phyloP scores from a whole-genome alignment of 2,888 invertebrate genomes.

The Torymus aiolomorphi region DNA sequence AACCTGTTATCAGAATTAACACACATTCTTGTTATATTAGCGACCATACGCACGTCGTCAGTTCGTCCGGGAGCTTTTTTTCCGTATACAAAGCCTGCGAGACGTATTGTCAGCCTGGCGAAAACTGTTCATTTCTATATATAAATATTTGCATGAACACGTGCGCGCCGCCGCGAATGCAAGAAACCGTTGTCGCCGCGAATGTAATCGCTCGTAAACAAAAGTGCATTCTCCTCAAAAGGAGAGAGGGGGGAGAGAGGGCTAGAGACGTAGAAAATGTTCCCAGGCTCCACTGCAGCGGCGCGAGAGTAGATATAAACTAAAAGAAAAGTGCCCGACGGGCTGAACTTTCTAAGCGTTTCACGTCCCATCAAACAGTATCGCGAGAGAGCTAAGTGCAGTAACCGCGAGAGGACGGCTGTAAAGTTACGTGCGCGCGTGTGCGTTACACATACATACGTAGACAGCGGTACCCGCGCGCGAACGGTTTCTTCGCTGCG shows the following conservation, averaged over 20 bases:
- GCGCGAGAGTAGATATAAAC: conserved; percentile 35
- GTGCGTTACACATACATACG: too few species aligned
- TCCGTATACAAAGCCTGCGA: too few species aligned
- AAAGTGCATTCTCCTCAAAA: conserved; percentile 62
- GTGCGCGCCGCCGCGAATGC: not conserved
- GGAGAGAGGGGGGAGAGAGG: too few species aligned
- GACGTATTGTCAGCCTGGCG: too few species aligned
- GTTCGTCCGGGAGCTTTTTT: too few species aligned
- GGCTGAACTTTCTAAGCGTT: conserved; percentile 69
- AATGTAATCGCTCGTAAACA: conserved; percentile 58
- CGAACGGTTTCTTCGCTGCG: not conserved
- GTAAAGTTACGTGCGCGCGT: conserved; percentile 18
- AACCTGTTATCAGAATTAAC: too few species aligned
- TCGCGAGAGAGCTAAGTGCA: conserved; percentile 51
- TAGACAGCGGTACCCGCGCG: too few species aligned
- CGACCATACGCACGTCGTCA: too few species aligned
- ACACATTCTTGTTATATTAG: too few species aligned
- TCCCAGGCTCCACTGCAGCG: conserved; percentile 40
- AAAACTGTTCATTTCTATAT: too few species aligned
- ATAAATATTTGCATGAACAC: too few species aligned
- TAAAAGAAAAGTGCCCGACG: conserved; percentile 66
- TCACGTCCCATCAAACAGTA: conserved; percentile 62
- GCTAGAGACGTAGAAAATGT: conserved; percentile 44
- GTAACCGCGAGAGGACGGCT: conserved; percentile 10
- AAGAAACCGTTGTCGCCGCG: conserved; percentile 36